A percentile compares a stretch with the other conserved stretches of the same genome.
Conservation (phyloP, 2,113 vertebrate species). For the Hepsetus odoe region DNA sequence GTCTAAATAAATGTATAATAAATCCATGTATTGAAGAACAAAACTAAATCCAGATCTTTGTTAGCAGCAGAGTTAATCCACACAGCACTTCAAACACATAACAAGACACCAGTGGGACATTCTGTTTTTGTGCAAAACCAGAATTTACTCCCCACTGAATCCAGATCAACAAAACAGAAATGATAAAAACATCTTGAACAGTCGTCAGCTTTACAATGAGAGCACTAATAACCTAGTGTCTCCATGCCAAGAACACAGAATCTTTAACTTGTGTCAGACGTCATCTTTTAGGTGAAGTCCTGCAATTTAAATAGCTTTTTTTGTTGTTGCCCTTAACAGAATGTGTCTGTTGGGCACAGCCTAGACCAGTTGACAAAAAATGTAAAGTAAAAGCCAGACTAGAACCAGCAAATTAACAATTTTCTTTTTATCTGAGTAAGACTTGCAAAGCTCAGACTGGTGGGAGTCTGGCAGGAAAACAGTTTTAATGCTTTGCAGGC, state of each 20-base stretch:
- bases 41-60: constrained; percentile 26
- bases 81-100: constrained; percentile 9
- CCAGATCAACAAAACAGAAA: constrained; percentile 6
- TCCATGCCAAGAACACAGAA: not conserved
- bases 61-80: constrained; percentile 6
- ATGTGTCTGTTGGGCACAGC: not conserved
- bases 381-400: not conserved
- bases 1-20: not conserved
- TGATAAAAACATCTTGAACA: constrained; percentile 37
- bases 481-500: constrained; percentile 41
- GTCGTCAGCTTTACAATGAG: constrained; percentile 34
- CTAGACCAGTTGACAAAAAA: not conserved
- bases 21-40: not conserved
- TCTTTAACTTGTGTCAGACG: not conserved
- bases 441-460: constrained; percentile 26
- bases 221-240: constrained; percentile 54
- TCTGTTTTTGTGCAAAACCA: constrained; percentile 11
- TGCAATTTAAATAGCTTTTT: not conserved
- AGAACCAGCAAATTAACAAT: not conserved
- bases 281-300: not conserved
- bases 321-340: not conserved
- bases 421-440: not conserved
- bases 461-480: constrained; percentile 17
- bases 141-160: constrained; percentile 8
- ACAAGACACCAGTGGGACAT: constrained; percentile 9